A percentile compares a stretch with the other conserved stretches of the same genome.
Evolutionary conservation across 2,888 invertebrate species (phyloP).

Genomic region (Aricia artaxerxes): DNA sequence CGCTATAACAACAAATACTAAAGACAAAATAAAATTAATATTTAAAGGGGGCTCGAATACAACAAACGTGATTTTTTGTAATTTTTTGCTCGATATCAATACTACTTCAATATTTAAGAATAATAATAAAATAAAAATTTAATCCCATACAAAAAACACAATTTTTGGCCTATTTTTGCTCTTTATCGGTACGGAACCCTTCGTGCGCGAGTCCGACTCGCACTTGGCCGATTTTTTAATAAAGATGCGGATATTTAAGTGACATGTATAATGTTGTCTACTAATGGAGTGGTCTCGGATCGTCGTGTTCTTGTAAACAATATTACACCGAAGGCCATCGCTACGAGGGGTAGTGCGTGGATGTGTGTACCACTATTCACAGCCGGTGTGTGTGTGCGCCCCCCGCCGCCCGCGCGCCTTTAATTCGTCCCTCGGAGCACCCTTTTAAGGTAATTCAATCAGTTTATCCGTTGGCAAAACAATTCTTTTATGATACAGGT

Average conservation of each 20-base stretch:
- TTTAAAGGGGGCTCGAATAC: no score
- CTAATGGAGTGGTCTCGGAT: background rate
- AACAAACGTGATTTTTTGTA: no score
- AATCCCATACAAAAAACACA: no score
- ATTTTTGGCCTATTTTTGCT: no score
- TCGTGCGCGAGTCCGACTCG: no score
- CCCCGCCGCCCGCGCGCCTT: background rate
- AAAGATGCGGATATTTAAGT: background rate
- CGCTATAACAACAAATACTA: no score
- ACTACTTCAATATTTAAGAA: no score
- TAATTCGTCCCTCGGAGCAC: constrained; percentile 22
- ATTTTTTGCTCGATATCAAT: no score
- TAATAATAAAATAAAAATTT: no score
- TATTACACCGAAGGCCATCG: background rate
- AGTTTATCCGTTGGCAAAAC: constrained; percentile 23
- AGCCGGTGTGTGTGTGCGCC: background rate
- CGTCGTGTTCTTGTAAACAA: constrained; percentile 8
- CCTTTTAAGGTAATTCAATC: constrained; percentile 30
- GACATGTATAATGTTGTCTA: background rate
- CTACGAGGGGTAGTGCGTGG: background rate
- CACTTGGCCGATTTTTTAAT: no score
- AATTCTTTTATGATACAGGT: constrained; percentile 20
- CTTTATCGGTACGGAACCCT: no score
- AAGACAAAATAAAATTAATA: no score
- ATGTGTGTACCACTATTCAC: background rate